Conservation (phyloP, 2,888 invertebrate species). For the Eilema caniola region DNA sequence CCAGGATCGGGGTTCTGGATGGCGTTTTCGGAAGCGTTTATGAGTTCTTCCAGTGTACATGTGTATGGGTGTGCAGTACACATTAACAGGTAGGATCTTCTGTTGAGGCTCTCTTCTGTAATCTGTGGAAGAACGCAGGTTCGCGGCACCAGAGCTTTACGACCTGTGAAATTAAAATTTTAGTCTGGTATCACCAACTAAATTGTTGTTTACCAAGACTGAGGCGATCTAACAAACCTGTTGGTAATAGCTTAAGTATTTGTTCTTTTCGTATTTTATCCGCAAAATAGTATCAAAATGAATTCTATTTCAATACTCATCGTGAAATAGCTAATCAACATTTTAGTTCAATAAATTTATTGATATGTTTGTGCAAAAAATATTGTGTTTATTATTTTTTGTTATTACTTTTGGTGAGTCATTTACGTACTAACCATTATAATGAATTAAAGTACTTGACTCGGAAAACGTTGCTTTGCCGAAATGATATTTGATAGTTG, state of each 20-base stretch:
- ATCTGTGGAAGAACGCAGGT: no score
- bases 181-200: neutral
- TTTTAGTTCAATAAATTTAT: neutral
- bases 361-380: neutral
- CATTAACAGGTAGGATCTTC: no score
- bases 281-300: neutral
- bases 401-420: constrained; percentile 7
- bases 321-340: neutral
- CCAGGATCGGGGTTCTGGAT: no score
- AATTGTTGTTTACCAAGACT: constrained; percentile 1
- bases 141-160: no score
- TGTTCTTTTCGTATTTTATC: neutral
- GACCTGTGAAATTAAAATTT: neutral
- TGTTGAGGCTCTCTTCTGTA: no score
- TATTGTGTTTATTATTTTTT: neutral
- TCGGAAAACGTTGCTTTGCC: no score
- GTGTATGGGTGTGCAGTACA: no score
- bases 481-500: no score
- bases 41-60: no score
- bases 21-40: no score
- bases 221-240: constrained; percentile 6
- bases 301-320: neutral
- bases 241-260: neutral
- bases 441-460: no score
- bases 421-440: neutral